Conservation (phyloP, 2,888 invertebrate genomes). For the Volucella inanis region DNA sequence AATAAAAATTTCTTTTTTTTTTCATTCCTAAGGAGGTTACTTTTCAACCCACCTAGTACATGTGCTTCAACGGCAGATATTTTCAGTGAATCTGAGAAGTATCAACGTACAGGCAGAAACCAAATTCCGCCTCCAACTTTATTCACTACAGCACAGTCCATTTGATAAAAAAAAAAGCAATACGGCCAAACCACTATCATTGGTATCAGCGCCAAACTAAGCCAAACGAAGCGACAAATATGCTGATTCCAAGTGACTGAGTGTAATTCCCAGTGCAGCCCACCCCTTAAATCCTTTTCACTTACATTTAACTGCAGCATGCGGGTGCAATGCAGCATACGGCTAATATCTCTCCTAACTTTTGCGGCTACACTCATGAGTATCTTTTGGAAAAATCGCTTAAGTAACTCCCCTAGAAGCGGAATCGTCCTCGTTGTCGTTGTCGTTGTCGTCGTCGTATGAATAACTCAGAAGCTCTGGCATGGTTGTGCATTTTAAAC, state of each 20-base stretch:
- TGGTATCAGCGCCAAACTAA: conserved; percentile 30
- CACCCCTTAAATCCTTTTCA: conserved; percentile 11
- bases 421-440: conserved; percentile 4
- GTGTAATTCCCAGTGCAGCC: conserved; percentile 42
- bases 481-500: conserved; percentile 68
- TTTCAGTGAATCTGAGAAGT: conserved; percentile 15
- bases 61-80: neutral
- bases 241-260: conserved; percentile 66
- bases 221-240: conserved; percentile 71
- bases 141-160: conserved; percentile 21
- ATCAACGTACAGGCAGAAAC: conserved; percentile 2
- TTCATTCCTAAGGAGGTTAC: no score
- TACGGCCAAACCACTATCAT: conserved; percentile 20
- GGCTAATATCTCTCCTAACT: conserved; percentile 24
- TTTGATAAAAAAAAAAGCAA: conserved; percentile 17
- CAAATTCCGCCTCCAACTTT: conserved; percentile 31
- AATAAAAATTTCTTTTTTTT: no score
- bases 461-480: conserved; percentile 66
- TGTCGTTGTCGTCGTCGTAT: conserved; percentile 30
- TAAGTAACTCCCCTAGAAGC: conserved; percentile 56
- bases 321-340: conserved; percentile 70
- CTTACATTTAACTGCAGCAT: conserved; percentile 63
- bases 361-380: conserved; percentile 20
- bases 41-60: no score
- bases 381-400: conserved; percentile 64